These are phyloP conservation scores for Heteropelma amictum DNA, from an alignment of 2,888 invertebrate species.

Conservation along the genomic window DNA sequence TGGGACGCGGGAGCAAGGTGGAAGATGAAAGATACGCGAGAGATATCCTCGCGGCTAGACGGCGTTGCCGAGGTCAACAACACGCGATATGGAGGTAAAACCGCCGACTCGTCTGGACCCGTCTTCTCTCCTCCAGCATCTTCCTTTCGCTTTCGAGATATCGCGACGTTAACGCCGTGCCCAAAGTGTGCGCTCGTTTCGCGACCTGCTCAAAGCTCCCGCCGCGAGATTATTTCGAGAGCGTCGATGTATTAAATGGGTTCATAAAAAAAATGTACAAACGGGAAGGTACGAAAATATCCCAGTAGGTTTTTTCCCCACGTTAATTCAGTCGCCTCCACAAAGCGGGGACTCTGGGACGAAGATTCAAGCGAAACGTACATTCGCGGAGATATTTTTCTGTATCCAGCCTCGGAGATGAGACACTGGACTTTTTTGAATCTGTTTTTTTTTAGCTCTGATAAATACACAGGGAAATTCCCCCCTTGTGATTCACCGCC, in stretches of 20 bases:
- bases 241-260: too few relatives aligned
- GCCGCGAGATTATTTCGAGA: conserved; percentile 48
- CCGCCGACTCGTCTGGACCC: conserved; percentile 46
- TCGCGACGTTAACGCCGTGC: conserved; percentile 6
- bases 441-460: neutral
- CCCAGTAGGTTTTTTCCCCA: too few relatives aligned
- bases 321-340: too few relatives aligned
- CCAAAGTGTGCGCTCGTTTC: neutral
- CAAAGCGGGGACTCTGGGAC: too few relatives aligned
- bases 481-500: conserved; percentile 6
- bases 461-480: neutral
- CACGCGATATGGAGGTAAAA: conserved; percentile 26
- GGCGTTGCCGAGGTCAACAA: conserved; percentile 52
- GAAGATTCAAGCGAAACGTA: too few relatives aligned
- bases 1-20: neutral
- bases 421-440: neutral
- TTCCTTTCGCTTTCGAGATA: conserved; percentile 46
- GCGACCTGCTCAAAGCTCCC: conserved; percentile 36
- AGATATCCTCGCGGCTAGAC: conserved; percentile 49
- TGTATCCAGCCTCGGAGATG: conserved; percentile 1
- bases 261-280: too few relatives aligned
- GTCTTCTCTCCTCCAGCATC: conserved; percentile 45
- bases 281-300: too few relatives aligned
- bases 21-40: conserved; percentile 4
- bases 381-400: too few relatives aligned